phyloP scores from a whole-genome alignment of 2,113 vertebrate genomes.

The Paralichthys olivaceus region DNA sequence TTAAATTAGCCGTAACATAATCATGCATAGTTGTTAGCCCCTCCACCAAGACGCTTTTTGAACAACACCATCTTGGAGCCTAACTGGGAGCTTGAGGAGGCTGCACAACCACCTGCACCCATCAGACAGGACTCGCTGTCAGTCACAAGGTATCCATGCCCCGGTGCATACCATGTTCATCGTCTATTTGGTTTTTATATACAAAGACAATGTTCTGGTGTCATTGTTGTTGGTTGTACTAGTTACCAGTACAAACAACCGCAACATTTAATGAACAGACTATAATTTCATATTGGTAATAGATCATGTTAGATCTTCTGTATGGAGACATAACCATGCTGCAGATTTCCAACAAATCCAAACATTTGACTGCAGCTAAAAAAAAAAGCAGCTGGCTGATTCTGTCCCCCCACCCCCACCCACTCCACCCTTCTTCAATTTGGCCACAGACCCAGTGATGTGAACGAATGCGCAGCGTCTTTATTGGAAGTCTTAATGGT shows the following conservation, averaged over 20 bases:
- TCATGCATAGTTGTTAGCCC: no score
- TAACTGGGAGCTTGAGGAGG: no score
- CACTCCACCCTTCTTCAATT: not conserved
- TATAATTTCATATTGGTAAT: not conserved
- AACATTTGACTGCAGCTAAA: not conserved
- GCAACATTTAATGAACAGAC: not conserved
- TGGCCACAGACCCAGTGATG: conserved; percentile 28
- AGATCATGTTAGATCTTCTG: not conserved
- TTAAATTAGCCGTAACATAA: no score
- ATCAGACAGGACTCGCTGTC: no score
- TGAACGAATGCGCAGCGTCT: conserved; percentile 19
- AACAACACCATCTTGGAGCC: no score
- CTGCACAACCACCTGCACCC: no score
- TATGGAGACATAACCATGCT: not conserved
- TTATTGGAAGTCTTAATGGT: conserved; percentile 40
- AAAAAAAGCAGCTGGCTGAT: not conserved
- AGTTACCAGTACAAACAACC: not conserved
- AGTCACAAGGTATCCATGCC: no score
- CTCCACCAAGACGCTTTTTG: no score
- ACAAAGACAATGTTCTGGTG: no score
- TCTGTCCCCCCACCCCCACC: not conserved
- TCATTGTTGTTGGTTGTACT: not conserved
- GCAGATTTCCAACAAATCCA: not conserved
- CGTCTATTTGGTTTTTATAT: no score
- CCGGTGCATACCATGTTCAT: no score